These are phyloP conservation scores for Colistium nudipinnis DNA, from an alignment of 2,113 vertebrate genomes.

Conservation along the genomic window DNA sequence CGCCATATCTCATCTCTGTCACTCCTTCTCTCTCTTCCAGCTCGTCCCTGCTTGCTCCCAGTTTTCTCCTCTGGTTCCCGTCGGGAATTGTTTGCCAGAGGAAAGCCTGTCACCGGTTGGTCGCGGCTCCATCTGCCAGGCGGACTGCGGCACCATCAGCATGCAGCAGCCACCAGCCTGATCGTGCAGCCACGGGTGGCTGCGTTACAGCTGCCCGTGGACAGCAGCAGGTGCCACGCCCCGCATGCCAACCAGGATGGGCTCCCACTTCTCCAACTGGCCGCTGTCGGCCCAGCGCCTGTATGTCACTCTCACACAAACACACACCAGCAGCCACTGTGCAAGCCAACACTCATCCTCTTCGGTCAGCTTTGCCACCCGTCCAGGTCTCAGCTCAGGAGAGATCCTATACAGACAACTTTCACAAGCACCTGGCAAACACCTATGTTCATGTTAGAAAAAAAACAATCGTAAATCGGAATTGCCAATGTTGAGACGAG, in stretches of 20 bases:
- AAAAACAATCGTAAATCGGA: constrained; percentile 17
- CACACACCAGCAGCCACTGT: constrained; percentile 19
- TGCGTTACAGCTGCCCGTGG: constrained; percentile 91
- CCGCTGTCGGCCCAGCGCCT: constrained; percentile 88
- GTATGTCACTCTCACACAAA: constrained; percentile 47
- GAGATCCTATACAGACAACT: constrained; percentile 43
- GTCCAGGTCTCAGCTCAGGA: constrained; percentile 67
- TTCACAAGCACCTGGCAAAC: constrained; percentile 63
- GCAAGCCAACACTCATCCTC: constrained; percentile 81
- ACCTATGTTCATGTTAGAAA: constrained; percentile 43
- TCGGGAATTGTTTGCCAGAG: constrained; percentile 36
- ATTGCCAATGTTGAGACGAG: constrained; percentile 28
- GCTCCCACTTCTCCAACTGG: constrained; percentile 80
- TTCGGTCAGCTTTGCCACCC: constrained; percentile 85
- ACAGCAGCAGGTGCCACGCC: constrained; percentile 82
- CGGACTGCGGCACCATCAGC: constrained; percentile 81
- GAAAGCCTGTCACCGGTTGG: constrained; percentile 73
- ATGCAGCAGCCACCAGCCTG: constrained; percentile 84
- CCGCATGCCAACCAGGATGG: constrained; percentile 85
- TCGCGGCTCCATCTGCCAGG: constrained; percentile 61
- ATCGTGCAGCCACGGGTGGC: constrained; percentile 88
- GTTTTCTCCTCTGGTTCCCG: constrained; percentile 35
- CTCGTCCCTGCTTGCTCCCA: constrained; percentile 10
- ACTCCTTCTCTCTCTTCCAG: constrained; percentile 61
- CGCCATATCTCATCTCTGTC: constrained; percentile 8